Evolutionary conservation across 2,113 vertebrate genomes (phyloP).

Genomic region (Pelvicachromis taeniatus): DNA sequence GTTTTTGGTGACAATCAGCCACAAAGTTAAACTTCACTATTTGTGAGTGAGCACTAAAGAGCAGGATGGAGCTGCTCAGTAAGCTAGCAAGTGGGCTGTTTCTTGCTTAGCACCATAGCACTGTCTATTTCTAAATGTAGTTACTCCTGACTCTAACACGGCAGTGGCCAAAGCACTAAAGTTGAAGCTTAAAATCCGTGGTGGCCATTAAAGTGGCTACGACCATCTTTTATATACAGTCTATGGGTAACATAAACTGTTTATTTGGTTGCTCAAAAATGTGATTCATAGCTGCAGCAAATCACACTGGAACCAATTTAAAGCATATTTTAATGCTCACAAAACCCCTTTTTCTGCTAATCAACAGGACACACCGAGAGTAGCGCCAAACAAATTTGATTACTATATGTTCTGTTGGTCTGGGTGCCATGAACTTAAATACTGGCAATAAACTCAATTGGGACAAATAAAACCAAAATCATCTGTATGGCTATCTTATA

Average conservation of each 20-base stretch:
- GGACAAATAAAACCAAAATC: neutral
- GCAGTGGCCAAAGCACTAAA: neutral
- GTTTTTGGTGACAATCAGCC: neutral
- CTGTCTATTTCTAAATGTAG: neutral
- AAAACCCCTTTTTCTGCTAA: neutral
- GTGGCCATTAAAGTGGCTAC: accelerated
- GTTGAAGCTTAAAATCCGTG: neutral
- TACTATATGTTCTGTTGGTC: neutral
- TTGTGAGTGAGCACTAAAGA: neutral
- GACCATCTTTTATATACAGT: neutral
- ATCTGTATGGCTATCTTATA: neutral
- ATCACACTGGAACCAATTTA: neutral
- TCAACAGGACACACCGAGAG: neutral
- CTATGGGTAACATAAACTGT: neutral
- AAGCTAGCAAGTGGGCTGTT: neutral
- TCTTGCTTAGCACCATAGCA: neutral
- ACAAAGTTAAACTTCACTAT: neutral
- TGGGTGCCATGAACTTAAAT: neutral
- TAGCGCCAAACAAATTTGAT: neutral
- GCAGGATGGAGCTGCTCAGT: neutral
- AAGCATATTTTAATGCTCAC: neutral
- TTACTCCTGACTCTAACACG: no score
- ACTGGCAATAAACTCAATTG: neutral
- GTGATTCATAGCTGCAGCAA: neutral
- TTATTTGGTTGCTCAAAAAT: neutral